Conservation (phyloP, 2,888 invertebrate genomes). For the Pterobdella sp. region DNA sequence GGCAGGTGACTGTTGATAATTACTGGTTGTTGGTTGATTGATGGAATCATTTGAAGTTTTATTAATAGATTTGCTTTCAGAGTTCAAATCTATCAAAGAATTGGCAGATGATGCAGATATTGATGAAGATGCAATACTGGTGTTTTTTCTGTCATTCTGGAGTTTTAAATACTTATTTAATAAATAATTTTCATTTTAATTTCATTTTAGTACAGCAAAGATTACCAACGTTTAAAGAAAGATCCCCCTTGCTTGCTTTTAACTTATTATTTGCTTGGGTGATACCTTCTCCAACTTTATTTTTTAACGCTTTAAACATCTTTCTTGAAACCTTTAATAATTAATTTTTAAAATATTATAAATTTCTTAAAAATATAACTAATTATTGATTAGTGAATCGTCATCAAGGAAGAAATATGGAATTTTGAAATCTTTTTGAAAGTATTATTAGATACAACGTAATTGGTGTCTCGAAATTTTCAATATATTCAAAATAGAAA, state of each 20-base stretch:
- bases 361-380: neutral
- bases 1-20: conserved; percentile 18
- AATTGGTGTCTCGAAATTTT: neutral
- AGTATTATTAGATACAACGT: neutral
- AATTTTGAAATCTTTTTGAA: neutral
- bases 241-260: neutral
- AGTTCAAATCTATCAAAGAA: conserved; percentile 3
- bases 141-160: neutral
- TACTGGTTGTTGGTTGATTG: neutral
- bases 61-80: neutral
- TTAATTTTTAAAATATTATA: neutral
- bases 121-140: neutral
- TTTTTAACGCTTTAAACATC: conserved; percentile 7
- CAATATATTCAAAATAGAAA: neutral
- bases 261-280: neutral
- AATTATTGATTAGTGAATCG: conserved; percentile 8
- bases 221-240: neutral
- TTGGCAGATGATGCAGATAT: neutral
- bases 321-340: neutral
- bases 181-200: neutral
- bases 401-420: conserved; percentile 12
- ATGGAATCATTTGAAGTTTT: neutral
- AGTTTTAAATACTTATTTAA: no score
- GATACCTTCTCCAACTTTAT: conserved; percentile 4
- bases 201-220: neutral